Percentiles rank a stretch among this genome's conserved stretches.
Conservation (phyloP, 1,140 invertebrate genomes). For the Andricus grossulariae region DNA sequence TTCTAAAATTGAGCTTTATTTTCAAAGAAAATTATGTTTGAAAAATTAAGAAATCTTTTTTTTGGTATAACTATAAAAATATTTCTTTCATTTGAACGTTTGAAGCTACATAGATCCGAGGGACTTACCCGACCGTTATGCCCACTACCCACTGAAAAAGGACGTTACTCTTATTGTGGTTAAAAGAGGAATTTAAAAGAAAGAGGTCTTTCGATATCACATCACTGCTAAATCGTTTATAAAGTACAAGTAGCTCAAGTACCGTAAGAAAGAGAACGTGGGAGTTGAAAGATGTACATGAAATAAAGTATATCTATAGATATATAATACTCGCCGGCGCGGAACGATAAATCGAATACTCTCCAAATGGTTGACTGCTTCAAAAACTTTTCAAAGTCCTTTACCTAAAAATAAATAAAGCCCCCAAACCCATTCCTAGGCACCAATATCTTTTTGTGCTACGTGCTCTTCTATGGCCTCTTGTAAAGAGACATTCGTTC, state of each 20-base stretch:
- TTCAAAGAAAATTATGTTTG: too few relatives aligned
- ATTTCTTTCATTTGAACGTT: not conserved
- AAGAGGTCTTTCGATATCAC: conserved; percentile 28
- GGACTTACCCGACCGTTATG: not conserved
- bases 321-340: not conserved
- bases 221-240: conserved; percentile 33
- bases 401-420: conserved; percentile 11
- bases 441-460: not conserved
- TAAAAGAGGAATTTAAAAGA: conserved; percentile 13
- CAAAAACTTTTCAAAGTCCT: not conserved
- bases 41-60: too few relatives aligned
- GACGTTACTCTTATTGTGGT: not conserved
- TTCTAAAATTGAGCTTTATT: too few relatives aligned
- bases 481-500: not conserved
- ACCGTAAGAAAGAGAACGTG: not conserved
- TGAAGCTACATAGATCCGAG: not conserved
- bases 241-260: conserved; percentile 28
- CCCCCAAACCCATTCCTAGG: not conserved
- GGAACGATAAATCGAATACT: not conserved
- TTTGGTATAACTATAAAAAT: too few relatives aligned
- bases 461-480: not conserved
- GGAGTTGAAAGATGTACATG: conserved; percentile 9
- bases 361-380: not conserved
- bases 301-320: not conserved
- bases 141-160: not conserved